Conservation (phyloP, 2,113 vertebrate species). For the Seriola rivoliana region DNA sequence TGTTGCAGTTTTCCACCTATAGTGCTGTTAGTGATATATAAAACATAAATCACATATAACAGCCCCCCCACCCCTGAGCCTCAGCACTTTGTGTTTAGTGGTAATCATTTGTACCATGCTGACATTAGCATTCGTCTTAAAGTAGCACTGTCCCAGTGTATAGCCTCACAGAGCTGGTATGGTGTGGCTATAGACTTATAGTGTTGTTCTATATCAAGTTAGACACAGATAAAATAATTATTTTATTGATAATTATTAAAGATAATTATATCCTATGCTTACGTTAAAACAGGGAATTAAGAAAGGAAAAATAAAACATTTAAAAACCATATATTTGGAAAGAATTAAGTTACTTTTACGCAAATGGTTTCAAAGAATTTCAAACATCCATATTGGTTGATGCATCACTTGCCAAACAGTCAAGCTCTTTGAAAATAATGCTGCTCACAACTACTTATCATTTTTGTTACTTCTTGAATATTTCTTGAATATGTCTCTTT, state of each 20-base stretch:
- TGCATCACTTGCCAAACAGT: neutral
- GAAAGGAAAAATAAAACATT: neutral
- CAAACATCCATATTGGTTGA: neutral
- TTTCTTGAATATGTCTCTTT: conserved; percentile 7
- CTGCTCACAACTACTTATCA: neutral
- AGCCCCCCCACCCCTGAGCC: too few species aligned
- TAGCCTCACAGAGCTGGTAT: too few species aligned
- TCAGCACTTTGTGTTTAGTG: too few species aligned
- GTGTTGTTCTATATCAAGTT: too few species aligned
- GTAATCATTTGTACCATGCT: neutral
- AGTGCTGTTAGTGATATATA: neutral
- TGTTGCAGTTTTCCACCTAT: too few species aligned
- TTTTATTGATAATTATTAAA: too few species aligned
- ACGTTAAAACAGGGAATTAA: neutral
- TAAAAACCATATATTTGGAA: too few species aligned
- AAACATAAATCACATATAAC: neutral
- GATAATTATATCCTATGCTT: neutral
- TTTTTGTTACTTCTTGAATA: conserved; percentile 12
- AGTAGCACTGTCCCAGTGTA: too few species aligned
- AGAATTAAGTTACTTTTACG: neutral
- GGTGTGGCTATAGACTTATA: too few species aligned
- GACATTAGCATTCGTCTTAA: neutral
- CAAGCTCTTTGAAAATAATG: neutral
- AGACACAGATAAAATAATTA: neutral
- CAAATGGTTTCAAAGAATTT: too few species aligned